Evolutionary conservation across 35 echinoderm and acorn worm species (phyloP), one percentile per base, ranked within the genome.

Genomic region (Lytechinus pictus): DNA sequence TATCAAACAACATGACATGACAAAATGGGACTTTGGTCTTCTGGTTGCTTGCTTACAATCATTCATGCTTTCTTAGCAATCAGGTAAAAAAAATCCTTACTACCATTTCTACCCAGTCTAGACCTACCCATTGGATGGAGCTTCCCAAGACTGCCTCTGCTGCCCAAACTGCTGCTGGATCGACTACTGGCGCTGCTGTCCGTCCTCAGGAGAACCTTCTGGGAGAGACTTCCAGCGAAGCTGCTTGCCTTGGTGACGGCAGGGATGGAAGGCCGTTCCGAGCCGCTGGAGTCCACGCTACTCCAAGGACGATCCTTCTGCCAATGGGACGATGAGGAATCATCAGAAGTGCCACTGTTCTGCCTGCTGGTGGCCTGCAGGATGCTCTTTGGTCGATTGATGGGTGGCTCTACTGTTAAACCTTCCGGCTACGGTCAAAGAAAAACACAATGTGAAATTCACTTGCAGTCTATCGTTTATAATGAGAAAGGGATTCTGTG

Each of bases 241-340:
- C 98, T 99, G 94, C 98, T 99, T 19, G 98, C 98, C 86, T 99
- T 99, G 79, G 97, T 99, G 54, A 99, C 96, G n/a, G 95, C 97
- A 52, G 98, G 96, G 10, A 97, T 96, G 27, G 95, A 94, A 4
- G 97, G 98, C 58, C 97, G 86, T 60, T 99, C 98, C 10, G 98
- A 99, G 1, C 98, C 98, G 71, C 98, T 99, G 3, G 97, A 98
- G 72, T 99, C 98, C 60, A 99, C 98, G 29, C 98, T 99, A 72
- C 98, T 99, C 98, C 98, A 99, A 8, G 98, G 98, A 3, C 98
- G 96, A 53, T 97, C 97, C 94, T 98, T 96, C 61, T 97, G 96
- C 92, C 96, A 97, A 61, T 95, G 94, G 53, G 66, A 94, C 58
- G 96, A 97, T 61, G 97, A 95, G 54, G 97, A 97, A 94, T 99